These are phyloP conservation scores for Drosophila birchii DNA, from an alignment of 2,888 invertebrate species.

Conservation along the genomic window DNA sequence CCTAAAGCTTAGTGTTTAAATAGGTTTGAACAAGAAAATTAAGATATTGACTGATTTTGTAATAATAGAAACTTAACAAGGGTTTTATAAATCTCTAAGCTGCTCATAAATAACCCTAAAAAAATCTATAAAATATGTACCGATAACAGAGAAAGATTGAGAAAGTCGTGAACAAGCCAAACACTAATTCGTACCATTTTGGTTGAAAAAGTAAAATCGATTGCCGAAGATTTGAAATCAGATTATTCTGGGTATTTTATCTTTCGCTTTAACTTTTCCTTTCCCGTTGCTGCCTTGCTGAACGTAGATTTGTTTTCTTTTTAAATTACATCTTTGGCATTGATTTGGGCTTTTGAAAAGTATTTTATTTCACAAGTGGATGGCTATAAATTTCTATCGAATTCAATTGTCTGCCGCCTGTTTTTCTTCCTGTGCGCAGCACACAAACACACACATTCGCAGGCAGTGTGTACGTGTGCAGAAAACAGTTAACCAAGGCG, in stretches of 20 bases:
- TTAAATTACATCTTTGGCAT: slow-evolving; percentile 34
- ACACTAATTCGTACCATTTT: slow-evolving; percentile 8
- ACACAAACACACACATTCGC: slow-evolving; percentile 17
- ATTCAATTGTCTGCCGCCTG: slow-evolving; percentile 30
- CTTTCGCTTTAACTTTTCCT: slow-evolving; percentile 4
- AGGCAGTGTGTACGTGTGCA: slow-evolving; percentile 45
- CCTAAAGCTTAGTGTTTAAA: neutral
- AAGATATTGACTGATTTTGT: neutral
- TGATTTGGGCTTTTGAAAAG: slow-evolving; percentile 31
- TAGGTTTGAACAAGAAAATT: neutral
- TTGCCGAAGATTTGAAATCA: slow-evolving; percentile 5
- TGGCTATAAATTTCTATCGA: slow-evolving; percentile 29
- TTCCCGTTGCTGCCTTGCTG: neutral
- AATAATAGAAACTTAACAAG: neutral
- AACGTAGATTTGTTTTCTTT: slow-evolving; percentile 17
- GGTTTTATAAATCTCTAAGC: neutral
- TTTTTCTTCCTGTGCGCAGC: slow-evolving; percentile 30
- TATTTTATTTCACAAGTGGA: slow-evolving; percentile 29
- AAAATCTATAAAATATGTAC: neutral
- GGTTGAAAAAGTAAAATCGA: slow-evolving; percentile 10
- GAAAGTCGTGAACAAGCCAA: slow-evolving; percentile 11
- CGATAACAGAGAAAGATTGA: neutral
- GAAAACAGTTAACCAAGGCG: slow-evolving; percentile 67
- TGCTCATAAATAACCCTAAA: neutral
- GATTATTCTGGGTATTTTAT: slow-evolving; percentile 11